Base-by-base conservation (phyloP, 2,888 invertebrate genomes). In the Drosophila kambysellisi region DNA sequence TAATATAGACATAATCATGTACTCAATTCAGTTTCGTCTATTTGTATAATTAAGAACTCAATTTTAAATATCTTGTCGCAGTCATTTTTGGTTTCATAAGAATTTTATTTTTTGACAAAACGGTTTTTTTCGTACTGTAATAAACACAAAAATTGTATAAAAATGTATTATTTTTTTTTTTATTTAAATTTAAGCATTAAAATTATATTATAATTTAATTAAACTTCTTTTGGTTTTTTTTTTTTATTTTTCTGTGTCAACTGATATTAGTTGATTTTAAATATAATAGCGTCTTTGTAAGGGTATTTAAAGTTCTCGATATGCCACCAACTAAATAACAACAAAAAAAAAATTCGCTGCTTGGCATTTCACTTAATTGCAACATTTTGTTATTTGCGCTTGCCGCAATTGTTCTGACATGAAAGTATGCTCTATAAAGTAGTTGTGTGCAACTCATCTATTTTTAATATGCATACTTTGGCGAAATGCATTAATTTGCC, bases 381-480 rank as follows among this genome's bases (percentile, higher is more conserved):
- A 39, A 56, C 30, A 56, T 56, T 39, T 52, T 39, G n/a, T 39
- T 7, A 39, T 56, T 56, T 46, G 25, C 35, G 35, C 29, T 33
- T 29, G 20, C 17, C 5, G 11, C 58, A 58, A 62, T 62, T 58
- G 43, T 62, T 58, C 29, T 57, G 33, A 35, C 30, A 29, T 41
- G 29, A 30, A n/a, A 41, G 29, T 17, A 56, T 52, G 52, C 52
- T 57, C 52, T 52, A 35, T 51, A 43, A 46, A 53, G 9, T 32
- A 33, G 29, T n/a, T 37, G 15, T n/a, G 25, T 58, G 53, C 65
- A 33, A 39, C n/a, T 20, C 15, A 58, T 39, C 25, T 60, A 53
- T 60, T 53, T 52, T 51, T 59, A 50, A 43, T 43, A 58, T 32
- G 61, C 37, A 20, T 33, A 53, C 8, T 58, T 73, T 64, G 43